Base-by-base conservation (phyloP, 2,113 vertebrate species). In the Delphinus delphis region DNA sequence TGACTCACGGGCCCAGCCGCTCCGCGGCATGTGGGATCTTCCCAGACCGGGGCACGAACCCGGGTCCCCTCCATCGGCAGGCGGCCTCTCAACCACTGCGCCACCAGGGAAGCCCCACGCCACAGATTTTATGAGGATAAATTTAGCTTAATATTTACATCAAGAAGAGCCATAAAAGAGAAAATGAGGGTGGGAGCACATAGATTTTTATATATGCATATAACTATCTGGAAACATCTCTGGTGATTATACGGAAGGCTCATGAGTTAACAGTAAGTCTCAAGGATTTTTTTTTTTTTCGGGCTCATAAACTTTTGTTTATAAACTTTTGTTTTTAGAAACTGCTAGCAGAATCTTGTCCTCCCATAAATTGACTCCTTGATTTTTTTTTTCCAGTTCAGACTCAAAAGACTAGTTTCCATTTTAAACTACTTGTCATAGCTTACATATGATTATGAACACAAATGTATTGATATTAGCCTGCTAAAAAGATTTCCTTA, bases 241-340 rank as follows among this genome's bases (percentile, higher is more conserved):
- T 82, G 62, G 25, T 94, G 60, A 58, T 41, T 79, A 47, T 55
- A 25, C 31, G 12, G n/a, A 82, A 83, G 18, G 4, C 11, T 88
- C 36, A 65, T 38, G 36, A 58, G 79, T 47, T 76, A 86, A 41
- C 12, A 91, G 41, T 58, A 50, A 25, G 25, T 60, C 31, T 62
- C 17, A 60, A 67, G 7, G 6, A 5, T 31, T 23, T 60, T 58
- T 44, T 58, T 36, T 44, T 67, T 21, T 31, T 94, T 47, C 10
- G n/a, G 17, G 17, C 41, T 68, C 67, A 44, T 44, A 44, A 44
- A 44, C 7, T 44, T 44, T 8, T 44, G 44, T 44, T 44, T 44
- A 71, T 80, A 89, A 65, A 67, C 13, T 80, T 80, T 84, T 77
- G 9, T 21, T 79, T 96, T 73, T 71, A 90, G 33, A 95, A 80